These are phyloP conservation scores for Catocala fraxini DNA, from an alignment of 2,888 invertebrate species.

Conservation along the genomic window DNA sequence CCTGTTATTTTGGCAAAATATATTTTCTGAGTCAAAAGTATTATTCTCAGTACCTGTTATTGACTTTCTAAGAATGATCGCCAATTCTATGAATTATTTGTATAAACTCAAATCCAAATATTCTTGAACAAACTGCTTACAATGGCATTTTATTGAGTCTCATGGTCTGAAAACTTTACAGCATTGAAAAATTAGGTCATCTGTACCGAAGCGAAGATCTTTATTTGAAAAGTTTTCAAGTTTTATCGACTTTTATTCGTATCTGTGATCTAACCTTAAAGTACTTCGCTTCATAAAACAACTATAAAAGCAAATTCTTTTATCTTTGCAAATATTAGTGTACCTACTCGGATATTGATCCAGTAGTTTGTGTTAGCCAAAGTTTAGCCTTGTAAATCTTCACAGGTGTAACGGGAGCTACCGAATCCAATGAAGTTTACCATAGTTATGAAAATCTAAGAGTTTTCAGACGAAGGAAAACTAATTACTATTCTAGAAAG, in stretches of 20 bases:
- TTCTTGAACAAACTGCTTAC: constrained; percentile 15
- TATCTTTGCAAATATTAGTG: constrained; percentile 28
- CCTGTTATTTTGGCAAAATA: too few species aligned
- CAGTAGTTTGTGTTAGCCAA: constrained; percentile 34
- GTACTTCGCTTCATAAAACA: constrained; percentile 40
- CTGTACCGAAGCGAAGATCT: constrained; percentile 58
- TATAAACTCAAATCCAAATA: constrained; percentile 1
- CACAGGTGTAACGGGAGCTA: constrained; percentile 44
- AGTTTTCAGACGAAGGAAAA: constrained; percentile 59
- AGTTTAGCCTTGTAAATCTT: constrained; percentile 20
- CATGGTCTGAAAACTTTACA: constrained; percentile 50
- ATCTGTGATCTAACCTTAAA: constrained; percentile 48
- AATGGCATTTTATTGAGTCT: constrained; percentile 41
- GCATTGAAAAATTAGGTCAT: constrained; percentile 65
- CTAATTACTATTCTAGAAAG: constrained; percentile 67
- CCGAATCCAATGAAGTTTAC: constrained; percentile 54
- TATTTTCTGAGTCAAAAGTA: too few species aligned
- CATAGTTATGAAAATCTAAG: constrained; percentile 65
- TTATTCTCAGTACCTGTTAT: too few species aligned
- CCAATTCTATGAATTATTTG: neutral
- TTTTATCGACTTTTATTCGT: constrained; percentile 56
- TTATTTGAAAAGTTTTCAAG: constrained; percentile 62
- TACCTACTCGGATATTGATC: constrained; percentile 27
- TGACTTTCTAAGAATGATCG: too few species aligned
- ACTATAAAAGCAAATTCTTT: constrained; percentile 37